Conservation (phyloP, 35 echinoderm and acorn worm species). For the Ophiothrix spiculata region DNA sequence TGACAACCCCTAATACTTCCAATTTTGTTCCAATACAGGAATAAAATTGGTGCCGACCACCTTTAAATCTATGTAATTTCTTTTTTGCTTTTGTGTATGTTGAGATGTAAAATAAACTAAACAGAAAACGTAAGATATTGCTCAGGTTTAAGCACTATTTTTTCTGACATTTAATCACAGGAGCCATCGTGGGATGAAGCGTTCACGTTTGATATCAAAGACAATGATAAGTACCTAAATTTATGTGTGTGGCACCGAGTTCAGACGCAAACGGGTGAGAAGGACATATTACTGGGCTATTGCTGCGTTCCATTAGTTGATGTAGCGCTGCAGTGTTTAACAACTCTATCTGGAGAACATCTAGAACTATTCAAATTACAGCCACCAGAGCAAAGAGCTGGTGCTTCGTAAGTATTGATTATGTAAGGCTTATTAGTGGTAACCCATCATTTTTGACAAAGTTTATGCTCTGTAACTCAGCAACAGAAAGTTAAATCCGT, state of each 20-base stretch:
- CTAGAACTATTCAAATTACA: constrained; percentile 80
- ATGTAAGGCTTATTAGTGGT: constrained; percentile 21
- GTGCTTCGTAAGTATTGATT: constrained; percentile 78
- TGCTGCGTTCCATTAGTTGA: constrained; percentile 81
- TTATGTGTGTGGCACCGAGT: constrained; percentile 90
- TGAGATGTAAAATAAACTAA: background rate
- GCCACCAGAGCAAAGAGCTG: constrained; percentile 79
- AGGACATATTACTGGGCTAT: constrained; percentile 80
- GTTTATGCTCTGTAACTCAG: too few species aligned
- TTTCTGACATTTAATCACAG: constrained; percentile 28
- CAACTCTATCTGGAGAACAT: constrained; percentile 81
- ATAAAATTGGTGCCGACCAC: too few species aligned
- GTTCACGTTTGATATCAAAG: constrained; percentile 79
- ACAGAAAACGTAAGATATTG: background rate
- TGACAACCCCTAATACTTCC: background rate
- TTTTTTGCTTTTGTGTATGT: background rate
- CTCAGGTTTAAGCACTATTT: background rate
- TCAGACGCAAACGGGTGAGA: constrained; percentile 44
- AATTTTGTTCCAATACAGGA: too few species aligned
- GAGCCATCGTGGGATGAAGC: constrained; percentile 90
- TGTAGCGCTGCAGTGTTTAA: constrained; percentile 86
- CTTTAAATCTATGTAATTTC: too few species aligned
- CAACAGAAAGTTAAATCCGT: too few species aligned
- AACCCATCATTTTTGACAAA: too few species aligned
- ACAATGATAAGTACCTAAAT: constrained; percentile 79